Conservation (phyloP, 2,113 vertebrate genomes). For the Nestor notabilis region DNA sequence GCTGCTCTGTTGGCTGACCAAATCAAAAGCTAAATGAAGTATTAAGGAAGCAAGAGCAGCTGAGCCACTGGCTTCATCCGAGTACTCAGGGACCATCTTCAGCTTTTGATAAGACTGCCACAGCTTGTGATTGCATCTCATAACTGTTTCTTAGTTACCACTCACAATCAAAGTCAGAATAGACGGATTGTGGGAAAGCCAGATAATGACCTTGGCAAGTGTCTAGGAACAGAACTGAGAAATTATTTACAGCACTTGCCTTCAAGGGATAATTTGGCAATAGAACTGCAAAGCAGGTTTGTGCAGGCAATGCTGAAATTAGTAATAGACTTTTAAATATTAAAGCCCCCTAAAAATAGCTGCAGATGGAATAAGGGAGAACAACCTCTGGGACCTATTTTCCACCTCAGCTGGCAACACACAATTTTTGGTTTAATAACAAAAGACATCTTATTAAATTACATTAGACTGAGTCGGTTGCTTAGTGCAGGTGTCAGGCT, state of each 20-base stretch:
- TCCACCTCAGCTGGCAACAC: not conserved
- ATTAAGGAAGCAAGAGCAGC: conserved; percentile 45
- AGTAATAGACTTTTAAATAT: conserved; percentile 55
- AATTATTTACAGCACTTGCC: conserved; percentile 53
- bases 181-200: conserved; percentile 6
- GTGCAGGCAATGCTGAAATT: not conserved
- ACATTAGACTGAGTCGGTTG: not conserved
- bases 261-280: conserved; percentile 54
- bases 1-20: conserved; percentile 29
- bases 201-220: conserved; percentile 60
- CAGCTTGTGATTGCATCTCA: conserved; percentile 41
- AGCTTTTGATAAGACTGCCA: conserved; percentile 36
- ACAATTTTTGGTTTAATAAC: conserved; percentile 50
- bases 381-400: conserved; percentile 37
- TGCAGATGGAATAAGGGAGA: not conserved
- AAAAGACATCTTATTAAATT: conserved; percentile 58
- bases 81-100: not conserved
- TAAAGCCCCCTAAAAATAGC: conserved; percentile 61
- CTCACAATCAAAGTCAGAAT: conserved; percentile 28
- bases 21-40: conserved; percentile 46
- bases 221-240: conserved; percentile 18
- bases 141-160: conserved; percentile 49
- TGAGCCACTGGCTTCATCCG: conserved; percentile 33
- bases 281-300: not conserved
- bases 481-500: conserved; percentile 35